A percentile compares a stretch with the other conserved stretches of the same genome.
These are phyloP conservation scores for Mongoloraphidia duomilia DNA, from an alignment of 2,888 invertebrate species.

Conservation along the genomic window DNA sequence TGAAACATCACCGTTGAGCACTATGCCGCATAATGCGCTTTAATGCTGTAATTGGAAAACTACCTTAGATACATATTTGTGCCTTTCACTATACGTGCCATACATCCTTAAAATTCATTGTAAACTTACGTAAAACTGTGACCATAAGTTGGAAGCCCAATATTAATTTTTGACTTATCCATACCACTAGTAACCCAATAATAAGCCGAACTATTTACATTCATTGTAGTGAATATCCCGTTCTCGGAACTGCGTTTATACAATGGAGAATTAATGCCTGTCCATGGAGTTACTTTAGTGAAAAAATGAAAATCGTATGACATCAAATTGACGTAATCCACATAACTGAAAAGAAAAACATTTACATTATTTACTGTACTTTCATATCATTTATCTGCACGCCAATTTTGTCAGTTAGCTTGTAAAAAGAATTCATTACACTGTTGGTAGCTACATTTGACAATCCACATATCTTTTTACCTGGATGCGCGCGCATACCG, in stretches of 20 bases:
- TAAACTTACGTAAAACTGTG: slow-evolving; percentile 51
- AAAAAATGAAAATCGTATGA: slow-evolving; percentile 81
- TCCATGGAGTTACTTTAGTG: slow-evolving; percentile 60
- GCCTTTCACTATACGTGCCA: too few species aligned
- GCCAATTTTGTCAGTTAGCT: neutral
- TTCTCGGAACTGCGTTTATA: slow-evolving; percentile 44
- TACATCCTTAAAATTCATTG: too few species aligned
- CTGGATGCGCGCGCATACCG: too few species aligned
- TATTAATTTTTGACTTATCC: slow-evolving; percentile 58
- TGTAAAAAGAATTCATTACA: neutral
- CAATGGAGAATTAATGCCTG: slow-evolving; percentile 72
- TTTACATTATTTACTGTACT: neutral
- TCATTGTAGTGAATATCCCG: slow-evolving; percentile 52
- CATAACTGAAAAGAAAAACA: slow-evolving; percentile 35
- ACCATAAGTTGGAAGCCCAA: slow-evolving; percentile 81
- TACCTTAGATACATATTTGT: too few species aligned
- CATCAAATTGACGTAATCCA: slow-evolving; percentile 83
- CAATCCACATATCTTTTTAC: too few species aligned
- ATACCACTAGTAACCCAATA: slow-evolving; percentile 67
- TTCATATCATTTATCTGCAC: too few species aligned
- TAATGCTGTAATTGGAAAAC: too few species aligned
- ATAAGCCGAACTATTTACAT: slow-evolving; percentile 66
- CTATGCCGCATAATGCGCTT: too few species aligned
- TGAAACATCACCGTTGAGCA: too few species aligned
- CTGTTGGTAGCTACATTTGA: too few species aligned